A percentile compares a stretch with the other conserved stretches of the same genome.
Evolutionary conservation across 1,140 invertebrate genomes (phyloP).

Genomic region (Olivierus martensii): DNA sequence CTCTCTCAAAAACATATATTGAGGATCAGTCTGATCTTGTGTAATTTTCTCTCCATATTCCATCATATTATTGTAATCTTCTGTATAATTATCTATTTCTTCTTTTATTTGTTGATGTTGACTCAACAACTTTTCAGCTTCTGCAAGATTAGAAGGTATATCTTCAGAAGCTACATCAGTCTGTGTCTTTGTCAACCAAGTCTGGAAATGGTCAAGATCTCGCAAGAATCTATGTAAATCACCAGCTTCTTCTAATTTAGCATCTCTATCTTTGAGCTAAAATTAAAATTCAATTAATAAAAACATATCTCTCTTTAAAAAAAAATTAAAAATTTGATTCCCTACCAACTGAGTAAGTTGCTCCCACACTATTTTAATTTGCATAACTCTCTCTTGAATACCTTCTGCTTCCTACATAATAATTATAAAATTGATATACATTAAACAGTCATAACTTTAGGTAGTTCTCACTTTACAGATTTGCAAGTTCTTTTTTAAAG

Average conservation of each 20-base stretch:
- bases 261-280: slow-evolving; percentile 85
- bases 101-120: slow-evolving; percentile 94
- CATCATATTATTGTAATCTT: slow-evolving; percentile 98
- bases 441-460: too few relatives aligned
- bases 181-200: slow-evolving; percentile 96
- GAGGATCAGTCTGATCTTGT: slow-evolving; percentile 70
- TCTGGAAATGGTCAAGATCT: slow-evolving; percentile 98
- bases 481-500: too few relatives aligned
- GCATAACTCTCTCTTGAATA: slow-evolving; percentile 76
- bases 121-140: slow-evolving; percentile 90
- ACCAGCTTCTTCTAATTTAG: slow-evolving; percentile 95
- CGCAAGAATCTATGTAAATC: slow-evolving; percentile 96
- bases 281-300: slow-evolving; percentile 10
- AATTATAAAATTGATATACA: too few relatives aligned
- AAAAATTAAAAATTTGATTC: slow-evolving; percentile 24
- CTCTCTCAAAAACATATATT: slow-evolving; percentile 97
- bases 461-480: too few relatives aligned
- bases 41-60: slow-evolving; percentile 94
- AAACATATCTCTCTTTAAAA: slow-evolving; percentile 87
- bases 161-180: slow-evolving; percentile 96
- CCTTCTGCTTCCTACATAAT: slow-evolving; percentile 56
- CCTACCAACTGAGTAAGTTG: slow-evolving; percentile 84
- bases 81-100: slow-evolving; percentile 97
- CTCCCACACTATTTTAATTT: slow-evolving; percentile 89
- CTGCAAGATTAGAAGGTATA: slow-evolving; percentile 85